Conservation (phyloP, 2,113 vertebrate species). For the Mesoclemmys tuberculata region DNA sequence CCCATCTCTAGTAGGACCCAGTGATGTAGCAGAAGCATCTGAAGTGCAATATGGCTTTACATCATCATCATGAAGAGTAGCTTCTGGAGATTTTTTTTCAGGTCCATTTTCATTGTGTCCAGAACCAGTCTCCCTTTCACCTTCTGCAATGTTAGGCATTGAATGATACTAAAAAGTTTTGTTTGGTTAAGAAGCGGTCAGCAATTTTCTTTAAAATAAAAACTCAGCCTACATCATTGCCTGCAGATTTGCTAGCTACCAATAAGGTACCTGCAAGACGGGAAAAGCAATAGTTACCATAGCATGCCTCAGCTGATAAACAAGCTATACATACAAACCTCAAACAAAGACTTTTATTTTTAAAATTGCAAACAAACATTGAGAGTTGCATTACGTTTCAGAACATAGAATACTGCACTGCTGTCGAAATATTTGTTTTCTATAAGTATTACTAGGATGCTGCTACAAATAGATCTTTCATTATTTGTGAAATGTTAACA, state of each 20-base stretch:
- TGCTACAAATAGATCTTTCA: background rate
- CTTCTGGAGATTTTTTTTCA: conserved; percentile 75
- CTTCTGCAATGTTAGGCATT: conserved; percentile 94
- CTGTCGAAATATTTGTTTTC: background rate
- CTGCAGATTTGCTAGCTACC: conserved; percentile 37
- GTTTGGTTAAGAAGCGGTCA: background rate
- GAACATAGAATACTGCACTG: fast-evolving
- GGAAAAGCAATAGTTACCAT: background rate
- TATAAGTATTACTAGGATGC: background rate
- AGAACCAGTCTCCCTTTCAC: conserved; percentile 83
- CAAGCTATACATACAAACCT: background rate
- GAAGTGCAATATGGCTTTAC: conserved; percentile 77
- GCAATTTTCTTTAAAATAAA: conserved; percentile 31
- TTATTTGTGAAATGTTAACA: background rate
- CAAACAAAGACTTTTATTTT: background rate
- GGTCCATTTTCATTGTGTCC: conserved; percentile 76
- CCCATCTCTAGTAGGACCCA: conserved; percentile 86
- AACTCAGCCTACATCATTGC: conserved; percentile 45
- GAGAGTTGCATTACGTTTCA: background rate
- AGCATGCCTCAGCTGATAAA: background rate
- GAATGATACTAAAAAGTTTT: conserved; percentile 68
- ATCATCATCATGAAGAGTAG: conserved; percentile 70
- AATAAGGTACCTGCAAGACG: conserved; percentile 50
- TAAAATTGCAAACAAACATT: background rate
- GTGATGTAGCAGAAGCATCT: conserved; percentile 72